Percentiles rank a stretch among this genome's conserved stretches.
Evolutionary conservation across 2,888 invertebrate species (phyloP).

Genomic region (Spodoptera littoralis): DNA sequence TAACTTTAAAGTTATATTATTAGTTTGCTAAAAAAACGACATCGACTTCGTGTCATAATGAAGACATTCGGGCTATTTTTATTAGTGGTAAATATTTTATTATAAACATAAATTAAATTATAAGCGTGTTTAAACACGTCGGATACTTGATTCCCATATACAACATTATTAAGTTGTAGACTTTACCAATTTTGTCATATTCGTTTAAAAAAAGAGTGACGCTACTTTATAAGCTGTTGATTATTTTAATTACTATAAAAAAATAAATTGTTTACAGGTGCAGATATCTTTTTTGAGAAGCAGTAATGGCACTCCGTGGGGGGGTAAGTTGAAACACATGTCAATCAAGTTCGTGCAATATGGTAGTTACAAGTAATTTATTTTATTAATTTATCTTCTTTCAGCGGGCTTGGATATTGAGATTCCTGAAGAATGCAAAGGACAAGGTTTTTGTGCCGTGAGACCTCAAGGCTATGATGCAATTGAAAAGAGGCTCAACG

Average conservation of each 20-base stretch:
- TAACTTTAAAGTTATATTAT: background rate
- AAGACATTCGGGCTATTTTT: conserved; percentile 5
- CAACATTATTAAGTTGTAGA: conserved; percentile 2
- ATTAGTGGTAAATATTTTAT: conserved; percentile 19
- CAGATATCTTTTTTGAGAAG: too few species aligned
- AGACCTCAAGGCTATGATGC: conserved; percentile 51
- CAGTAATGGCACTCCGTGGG: too few species aligned
- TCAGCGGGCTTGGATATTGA: conserved; percentile 27
- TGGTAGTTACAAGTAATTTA: background rate
- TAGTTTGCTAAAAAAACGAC: background rate
- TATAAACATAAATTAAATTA: too few species aligned
- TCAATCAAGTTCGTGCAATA: too few species aligned
- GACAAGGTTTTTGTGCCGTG: conserved; percentile 39
- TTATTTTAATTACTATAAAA: background rate
- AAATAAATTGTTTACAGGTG: too few species aligned
- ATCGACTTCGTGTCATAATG: conserved; percentile 1
- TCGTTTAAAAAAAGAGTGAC: background rate
- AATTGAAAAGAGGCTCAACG: conserved; percentile 42
- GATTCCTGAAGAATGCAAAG: conserved; percentile 44
- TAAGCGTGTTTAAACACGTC: too few species aligned
- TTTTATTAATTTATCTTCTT: background rate
- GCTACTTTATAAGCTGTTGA: background rate
- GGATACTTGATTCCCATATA: too few species aligned
- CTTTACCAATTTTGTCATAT: too few species aligned
- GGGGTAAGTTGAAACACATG: too few species aligned